Base-by-base conservation (phyloP, 64 coral and sea anemone species). In the Stylophora pistillata region DNA sequence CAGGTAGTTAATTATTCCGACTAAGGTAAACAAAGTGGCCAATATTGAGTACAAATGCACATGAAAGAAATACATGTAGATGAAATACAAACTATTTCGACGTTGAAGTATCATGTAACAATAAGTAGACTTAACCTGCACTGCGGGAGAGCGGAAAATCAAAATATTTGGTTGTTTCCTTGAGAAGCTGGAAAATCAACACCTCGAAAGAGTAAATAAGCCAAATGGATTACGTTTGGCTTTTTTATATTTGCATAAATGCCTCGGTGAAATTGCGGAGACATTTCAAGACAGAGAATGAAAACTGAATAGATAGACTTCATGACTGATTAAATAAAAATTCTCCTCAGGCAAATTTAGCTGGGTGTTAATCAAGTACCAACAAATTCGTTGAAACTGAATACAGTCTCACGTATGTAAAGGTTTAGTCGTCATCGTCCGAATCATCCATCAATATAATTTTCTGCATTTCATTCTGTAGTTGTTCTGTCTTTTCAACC, bases 221-320 rank as follows among this genome's bases (percentile, higher is more conserved):
- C 27, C 18, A 30, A 21, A 81, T 47, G 37, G 78, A 63, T 81
- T 81, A 81, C 78, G 53, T 52, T 55, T 84, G 20, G 14, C 62
- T 66, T 82, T 5, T 25, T 26, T 68, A 25, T 69, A 84, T 84
- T 84, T 84, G 62, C 80, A 84, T 84, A 84, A 82, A 53, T 70
- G 34, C 80, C 11, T 13, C 3, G 2, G 17, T 65, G 27, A 62
- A 84, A 84, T 84, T 84, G 34, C 80, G 12, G 6, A 26, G 61
- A 28, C 26, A 12, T 68, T 26, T 12, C 0, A 76, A 5, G 32
- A 52, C 7, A 76, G 64, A 82, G 13, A 63, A 20, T 14, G 21
- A 13, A 12, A 20, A 84, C 13, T 23, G 52, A 69, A 16, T 3
- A 7, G 15, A 53, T 21, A 1, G 15, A 79, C 11, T 14, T 16